Percentiles rank a stretch among this genome's conserved stretches.
Evolutionary conservation across 2,888 invertebrate genomes (phyloP).

Genomic region (Gibbula magus): DNA sequence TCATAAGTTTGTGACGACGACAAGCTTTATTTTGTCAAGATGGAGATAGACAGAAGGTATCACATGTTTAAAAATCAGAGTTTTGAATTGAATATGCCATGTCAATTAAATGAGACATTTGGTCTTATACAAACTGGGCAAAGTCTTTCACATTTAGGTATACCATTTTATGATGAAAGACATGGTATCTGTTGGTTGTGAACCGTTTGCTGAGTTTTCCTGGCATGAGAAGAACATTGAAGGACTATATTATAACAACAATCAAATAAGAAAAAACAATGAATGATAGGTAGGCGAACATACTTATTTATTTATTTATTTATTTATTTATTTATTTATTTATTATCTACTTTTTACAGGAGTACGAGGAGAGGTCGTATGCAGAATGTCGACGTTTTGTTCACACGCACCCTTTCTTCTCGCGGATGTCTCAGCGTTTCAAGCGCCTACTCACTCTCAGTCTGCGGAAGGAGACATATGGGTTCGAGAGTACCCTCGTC

Average conservation of each 20-base stretch:
- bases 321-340: background rate
- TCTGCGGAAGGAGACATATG: constrained; percentile 63
- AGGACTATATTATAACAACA: too few species aligned
- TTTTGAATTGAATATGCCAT: too few species aligned
- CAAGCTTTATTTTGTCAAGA: too few species aligned
- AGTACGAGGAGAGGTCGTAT: constrained; percentile 65
- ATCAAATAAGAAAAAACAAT: too few species aligned
- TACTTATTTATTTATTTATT: background rate
- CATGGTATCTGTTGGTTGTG: background rate
- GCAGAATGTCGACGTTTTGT: constrained; percentile 64
- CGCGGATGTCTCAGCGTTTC: constrained; percentile 60
- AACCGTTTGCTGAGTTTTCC: background rate
- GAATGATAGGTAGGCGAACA: background rate
- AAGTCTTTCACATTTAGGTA: too few species aligned
- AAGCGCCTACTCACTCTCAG: constrained; percentile 70
- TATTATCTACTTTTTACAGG: constrained; percentile 46
- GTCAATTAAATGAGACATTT: too few species aligned
- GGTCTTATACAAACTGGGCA: too few species aligned
- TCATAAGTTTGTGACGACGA: too few species aligned
- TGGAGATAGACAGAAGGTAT: too few species aligned
- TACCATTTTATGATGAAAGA: background rate
- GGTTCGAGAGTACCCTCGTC: constrained; percentile 64
- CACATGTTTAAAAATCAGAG: too few species aligned
- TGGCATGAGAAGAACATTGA: too few species aligned
- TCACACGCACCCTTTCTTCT: constrained; percentile 67